A percentile compares a stretch with the other conserved stretches of the same genome.
These are phyloP conservation scores for Nymphicus hollandicus DNA, from an alignment of 2,113 vertebrate species.

Conservation along the genomic window DNA sequence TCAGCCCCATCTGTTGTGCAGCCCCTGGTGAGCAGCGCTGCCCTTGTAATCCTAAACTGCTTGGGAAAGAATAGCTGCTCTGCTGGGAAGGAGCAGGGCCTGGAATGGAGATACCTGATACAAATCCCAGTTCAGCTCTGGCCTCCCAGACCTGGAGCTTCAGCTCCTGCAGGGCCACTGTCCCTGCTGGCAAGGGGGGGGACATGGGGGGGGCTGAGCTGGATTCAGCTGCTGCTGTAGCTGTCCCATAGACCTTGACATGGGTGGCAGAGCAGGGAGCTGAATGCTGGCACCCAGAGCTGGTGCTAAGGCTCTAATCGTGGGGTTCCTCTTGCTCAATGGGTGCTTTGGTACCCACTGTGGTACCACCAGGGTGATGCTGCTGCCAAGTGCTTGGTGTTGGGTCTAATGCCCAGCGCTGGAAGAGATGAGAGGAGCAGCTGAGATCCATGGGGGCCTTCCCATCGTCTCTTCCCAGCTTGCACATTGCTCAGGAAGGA, in stretches of 20 bases:
- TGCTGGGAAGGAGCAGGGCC: not conserved
- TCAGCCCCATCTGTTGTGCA: not conserved
- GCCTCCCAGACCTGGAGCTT: not conserved
- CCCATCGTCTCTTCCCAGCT: not conserved
- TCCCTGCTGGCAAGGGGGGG: not conserved
- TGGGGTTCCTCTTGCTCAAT: not conserved
- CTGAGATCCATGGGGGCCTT: not conserved
- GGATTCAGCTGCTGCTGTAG: not conserved
- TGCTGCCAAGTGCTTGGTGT: not conserved
- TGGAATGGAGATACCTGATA: not conserved
- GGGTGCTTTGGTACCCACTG: not conserved
- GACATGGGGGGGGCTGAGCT: rapidly evolving
- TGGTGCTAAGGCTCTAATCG: rapidly evolving
- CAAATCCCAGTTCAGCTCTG: not conserved
- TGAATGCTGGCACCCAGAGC: not conserved
- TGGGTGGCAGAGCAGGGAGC: not conserved
- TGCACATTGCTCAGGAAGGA: not conserved
- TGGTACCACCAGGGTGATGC: not conserved
- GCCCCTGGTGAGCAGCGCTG: not conserved
- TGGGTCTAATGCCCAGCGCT: not conserved
- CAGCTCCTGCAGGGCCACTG: not conserved
- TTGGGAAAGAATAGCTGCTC: not conserved
- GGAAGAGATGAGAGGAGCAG: not conserved
- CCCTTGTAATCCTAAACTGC: not conserved
- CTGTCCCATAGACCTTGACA: not conserved